Conservation (phyloP, 2,797 vertebrate genomes). For the Tangara arthus region DNA sequence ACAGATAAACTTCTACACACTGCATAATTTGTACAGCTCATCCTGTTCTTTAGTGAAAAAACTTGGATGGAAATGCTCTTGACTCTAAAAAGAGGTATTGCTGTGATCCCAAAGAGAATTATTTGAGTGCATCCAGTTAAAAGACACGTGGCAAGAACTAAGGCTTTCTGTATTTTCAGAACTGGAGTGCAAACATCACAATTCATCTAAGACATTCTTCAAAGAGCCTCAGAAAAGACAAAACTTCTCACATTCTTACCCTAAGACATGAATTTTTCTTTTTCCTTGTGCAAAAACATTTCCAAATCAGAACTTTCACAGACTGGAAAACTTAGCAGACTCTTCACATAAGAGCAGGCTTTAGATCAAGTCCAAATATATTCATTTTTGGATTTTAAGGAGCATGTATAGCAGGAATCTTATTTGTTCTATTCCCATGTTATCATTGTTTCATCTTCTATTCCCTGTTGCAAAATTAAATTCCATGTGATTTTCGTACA, state of each 20-base stretch:
- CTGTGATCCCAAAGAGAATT: not conserved
- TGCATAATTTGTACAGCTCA: not conserved
- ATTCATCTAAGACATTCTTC: not conserved
- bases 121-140: not conserved
- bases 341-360: conserved; percentile 22
- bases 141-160: not conserved
- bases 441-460: conserved; percentile 52
- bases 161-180: not conserved
- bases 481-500: conserved; percentile 58
- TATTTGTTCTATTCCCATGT: not conserved
- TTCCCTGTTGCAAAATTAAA: conserved; percentile 61
- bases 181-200: not conserved
- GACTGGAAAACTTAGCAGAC: not conserved
- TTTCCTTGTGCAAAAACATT: not conserved
- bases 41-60: not conserved
- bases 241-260: not conserved
- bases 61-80: not conserved
- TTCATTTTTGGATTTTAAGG: conserved; percentile 40
- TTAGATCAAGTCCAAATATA: conserved; percentile 34
- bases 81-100: not conserved
- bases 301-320: conserved; percentile 10
- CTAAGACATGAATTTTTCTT: not conserved
- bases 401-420: not conserved
- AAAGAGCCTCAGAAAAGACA: conserved; percentile 12
- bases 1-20: not conserved